These are phyloP conservation scores for Picus viridis DNA, from an alignment of 2,797 vertebrate species.

Conservation along the genomic window DNA sequence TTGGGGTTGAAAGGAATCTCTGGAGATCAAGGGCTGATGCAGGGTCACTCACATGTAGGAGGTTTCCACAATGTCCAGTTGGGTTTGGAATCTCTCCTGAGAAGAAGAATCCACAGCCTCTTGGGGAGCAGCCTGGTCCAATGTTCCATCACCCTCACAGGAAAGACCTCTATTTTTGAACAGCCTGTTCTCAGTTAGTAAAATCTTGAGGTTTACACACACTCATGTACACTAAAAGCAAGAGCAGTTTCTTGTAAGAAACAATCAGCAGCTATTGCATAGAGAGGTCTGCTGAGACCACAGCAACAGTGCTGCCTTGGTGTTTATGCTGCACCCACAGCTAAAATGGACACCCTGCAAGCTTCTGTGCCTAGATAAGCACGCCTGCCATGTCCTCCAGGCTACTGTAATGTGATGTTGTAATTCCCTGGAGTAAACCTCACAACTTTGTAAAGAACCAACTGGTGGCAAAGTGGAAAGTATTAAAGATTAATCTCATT, in stretches of 20 bases:
- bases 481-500: background rate
- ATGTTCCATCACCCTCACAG: background rate
- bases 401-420: conserved; percentile 14
- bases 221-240: background rate
- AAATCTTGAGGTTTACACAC: accelerated
- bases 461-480: background rate
- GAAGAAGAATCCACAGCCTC: no score
- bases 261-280: background rate
- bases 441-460: background rate
- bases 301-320: background rate
- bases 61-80: no score
- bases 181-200: background rate
- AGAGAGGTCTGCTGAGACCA: background rate
- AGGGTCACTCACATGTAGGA: no score
- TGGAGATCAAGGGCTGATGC: no score
- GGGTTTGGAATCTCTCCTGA: no score
- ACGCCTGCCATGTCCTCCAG: background rate
- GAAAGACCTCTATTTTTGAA: background rate
- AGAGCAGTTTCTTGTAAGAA: background rate
- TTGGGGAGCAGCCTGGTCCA: no score
- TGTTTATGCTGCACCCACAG: background rate
- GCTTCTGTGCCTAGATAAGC: conserved; percentile 15
- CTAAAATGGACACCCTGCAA: background rate
- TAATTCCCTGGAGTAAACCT: background rate
- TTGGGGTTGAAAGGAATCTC: no score